Percentiles rank a stretch among this genome's conserved stretches.
Conservation (phyloP, 2,113 vertebrate species). For the Erythrolamprus reginae region DNA sequence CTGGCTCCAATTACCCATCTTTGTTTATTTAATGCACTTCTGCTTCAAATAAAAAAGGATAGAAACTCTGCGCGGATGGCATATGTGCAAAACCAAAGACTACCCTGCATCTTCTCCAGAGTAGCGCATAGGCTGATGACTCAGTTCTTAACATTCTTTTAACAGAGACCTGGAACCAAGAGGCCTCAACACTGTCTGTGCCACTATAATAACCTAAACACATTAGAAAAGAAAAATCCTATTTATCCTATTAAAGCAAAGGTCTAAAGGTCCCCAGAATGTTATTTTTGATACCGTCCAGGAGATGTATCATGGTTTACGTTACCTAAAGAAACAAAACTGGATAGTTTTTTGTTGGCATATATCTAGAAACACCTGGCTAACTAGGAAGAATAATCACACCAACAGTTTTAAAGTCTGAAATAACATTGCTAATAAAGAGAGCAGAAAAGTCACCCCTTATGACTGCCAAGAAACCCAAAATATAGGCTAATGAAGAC, state of each 20-base stretch:
- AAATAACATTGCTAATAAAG: not conserved
- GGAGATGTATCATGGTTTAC: not conserved
- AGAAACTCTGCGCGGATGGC: not conserved
- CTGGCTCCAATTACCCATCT: not conserved
- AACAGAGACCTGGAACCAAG: not conserved
- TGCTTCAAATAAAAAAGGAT: not conserved
- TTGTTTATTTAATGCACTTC: not conserved
- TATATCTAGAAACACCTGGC: not conserved
- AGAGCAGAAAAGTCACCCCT: not conserved
- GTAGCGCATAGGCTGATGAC: not conserved
- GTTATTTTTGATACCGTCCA: not conserved
- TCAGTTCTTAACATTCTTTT: not conserved
- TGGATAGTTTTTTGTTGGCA: not conserved
- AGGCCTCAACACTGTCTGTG: not conserved
- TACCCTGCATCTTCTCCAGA: not conserved
- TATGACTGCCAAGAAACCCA: not conserved
- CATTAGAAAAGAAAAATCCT: not conserved
- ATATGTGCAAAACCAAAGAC: not conserved
- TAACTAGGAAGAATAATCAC: not conserved
- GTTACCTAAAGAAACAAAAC: not conserved
- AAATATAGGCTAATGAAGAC: not conserved
- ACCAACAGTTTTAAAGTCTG: not conserved
- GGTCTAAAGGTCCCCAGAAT: not conserved
- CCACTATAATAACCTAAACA: not conserved
- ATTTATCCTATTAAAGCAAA: not conserved